These are phyloP conservation scores for Adelphocoris suturalis DNA, from an alignment of 2,888 invertebrate genomes.

Conservation along the genomic window DNA sequence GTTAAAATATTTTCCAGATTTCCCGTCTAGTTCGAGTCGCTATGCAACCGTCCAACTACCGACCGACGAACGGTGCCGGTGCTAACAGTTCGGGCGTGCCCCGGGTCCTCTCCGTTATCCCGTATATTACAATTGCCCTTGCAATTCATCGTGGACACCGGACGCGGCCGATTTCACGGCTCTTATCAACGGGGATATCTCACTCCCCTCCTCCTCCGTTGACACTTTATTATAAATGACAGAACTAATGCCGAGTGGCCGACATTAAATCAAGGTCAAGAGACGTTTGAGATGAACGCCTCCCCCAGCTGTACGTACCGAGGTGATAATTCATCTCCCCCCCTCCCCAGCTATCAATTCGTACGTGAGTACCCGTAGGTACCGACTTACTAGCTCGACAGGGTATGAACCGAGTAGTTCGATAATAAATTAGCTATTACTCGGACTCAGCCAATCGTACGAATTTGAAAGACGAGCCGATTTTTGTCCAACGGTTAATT, in stretches of 20 bases:
- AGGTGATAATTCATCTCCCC: slow-evolving; percentile 26
- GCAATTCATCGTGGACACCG: slow-evolving; percentile 69
- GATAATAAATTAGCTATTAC: no score
- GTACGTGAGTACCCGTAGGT: neutral
- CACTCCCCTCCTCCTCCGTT: slow-evolving; percentile 1
- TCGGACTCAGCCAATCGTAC: no score
- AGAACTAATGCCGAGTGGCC: slow-evolving; percentile 62
- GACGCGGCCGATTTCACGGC: slow-evolving; percentile 71
- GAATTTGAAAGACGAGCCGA: no score
- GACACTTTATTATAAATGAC: slow-evolving; percentile 69
- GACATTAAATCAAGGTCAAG: slow-evolving; percentile 64
- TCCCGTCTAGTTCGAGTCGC: no score
- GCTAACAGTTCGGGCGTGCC: slow-evolving; percentile 56
- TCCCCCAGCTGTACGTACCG: neutral
- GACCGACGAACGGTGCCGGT: neutral
- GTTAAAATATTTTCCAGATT: no score
- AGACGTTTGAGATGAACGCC: slow-evolving; percentile 56
- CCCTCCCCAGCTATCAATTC: neutral
- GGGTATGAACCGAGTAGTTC: neutral
- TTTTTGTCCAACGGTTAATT: no score
- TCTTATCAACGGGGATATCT: slow-evolving; percentile 69
- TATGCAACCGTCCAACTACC: no score
- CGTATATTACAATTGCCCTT: slow-evolving; percentile 67
- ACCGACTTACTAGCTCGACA: neutral
- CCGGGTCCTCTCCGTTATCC: neutral